These are phyloP conservation scores for Hippasteria phrygiana DNA, from an alignment of 53 echinoderm and acorn worm genomes.

Conservation along the genomic window DNA sequence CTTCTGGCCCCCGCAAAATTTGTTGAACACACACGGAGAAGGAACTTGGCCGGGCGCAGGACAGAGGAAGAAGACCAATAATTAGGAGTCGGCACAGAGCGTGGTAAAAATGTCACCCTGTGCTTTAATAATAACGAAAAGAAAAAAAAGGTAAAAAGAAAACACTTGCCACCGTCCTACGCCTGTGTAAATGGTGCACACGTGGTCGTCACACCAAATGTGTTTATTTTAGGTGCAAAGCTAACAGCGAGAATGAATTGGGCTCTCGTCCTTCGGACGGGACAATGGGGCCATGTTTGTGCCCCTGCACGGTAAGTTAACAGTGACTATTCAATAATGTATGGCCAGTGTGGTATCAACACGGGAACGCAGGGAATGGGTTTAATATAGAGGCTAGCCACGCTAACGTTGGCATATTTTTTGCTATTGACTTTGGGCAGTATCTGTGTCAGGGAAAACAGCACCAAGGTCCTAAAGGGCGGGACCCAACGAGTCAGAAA, in stretches of 20 bases:
- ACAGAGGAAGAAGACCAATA: neutral
- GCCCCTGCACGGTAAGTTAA: constrained; percentile 64
- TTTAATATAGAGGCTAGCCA: constrained; percentile 36
- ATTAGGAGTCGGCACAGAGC: constrained; percentile 24
- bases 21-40: constrained; percentile 53
- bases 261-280: constrained; percentile 36
- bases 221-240: constrained; percentile 58
- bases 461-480: neutral
- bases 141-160: constrained; percentile 12
- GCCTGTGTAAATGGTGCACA: constrained; percentile 62
- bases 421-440: constrained; percentile 38
- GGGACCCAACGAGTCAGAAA: neutral
- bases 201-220: constrained; percentile 68
- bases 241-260: constrained; percentile 65
- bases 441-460: constrained; percentile 68
- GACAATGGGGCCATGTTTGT: constrained; percentile 63
- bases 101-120: constrained; percentile 54
- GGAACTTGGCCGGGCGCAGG: neutral
- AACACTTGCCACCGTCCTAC: constrained; percentile 66
- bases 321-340: constrained; percentile 58
- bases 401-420: constrained; percentile 38
- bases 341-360: constrained; percentile 57
- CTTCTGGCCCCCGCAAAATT: constrained; percentile 47
- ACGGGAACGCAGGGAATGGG: constrained; percentile 10
- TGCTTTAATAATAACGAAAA: constrained; percentile 56